These are phyloP conservation scores for Bombyx mandarina DNA, from an alignment of 1,140 invertebrate species.

Conservation along the genomic window DNA sequence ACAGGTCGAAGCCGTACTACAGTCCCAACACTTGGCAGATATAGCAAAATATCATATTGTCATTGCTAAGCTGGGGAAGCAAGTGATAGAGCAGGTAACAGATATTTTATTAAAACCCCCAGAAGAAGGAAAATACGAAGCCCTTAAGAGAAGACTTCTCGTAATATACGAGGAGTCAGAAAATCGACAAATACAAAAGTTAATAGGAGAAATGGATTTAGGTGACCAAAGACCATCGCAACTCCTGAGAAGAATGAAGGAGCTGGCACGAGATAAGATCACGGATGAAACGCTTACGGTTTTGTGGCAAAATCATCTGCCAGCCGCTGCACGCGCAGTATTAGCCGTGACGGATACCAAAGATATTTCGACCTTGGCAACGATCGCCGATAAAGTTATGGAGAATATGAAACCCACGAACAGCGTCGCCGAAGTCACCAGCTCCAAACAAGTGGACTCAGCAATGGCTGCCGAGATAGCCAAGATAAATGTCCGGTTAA, in stretches of 20 bases:
- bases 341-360: too few relatives aligned
- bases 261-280: slow-evolving; percentile 5
- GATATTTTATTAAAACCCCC: slow-evolving; percentile 13
- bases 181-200: slow-evolving; percentile 11
- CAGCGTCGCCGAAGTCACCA: too few relatives aligned
- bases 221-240: slow-evolving; percentile 14
- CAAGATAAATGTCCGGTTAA: too few relatives aligned
- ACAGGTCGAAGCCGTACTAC: slow-evolving; percentile 1
- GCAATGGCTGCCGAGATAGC: too few relatives aligned
- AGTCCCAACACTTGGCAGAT: slow-evolving; percentile 4
- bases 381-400: too few relatives aligned
- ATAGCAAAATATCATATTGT: slow-evolving; percentile 5
- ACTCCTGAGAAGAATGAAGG: slow-evolving; percentile 8
- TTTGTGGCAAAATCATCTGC: too few relatives aligned
- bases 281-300: slow-evolving; percentile 2
- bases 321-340: too few relatives aligned
- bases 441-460: too few relatives aligned
- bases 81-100: slow-evolving; percentile 8
- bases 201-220: slow-evolving; percentile 9
- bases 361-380: too few relatives aligned
- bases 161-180: slow-evolving; percentile 13
- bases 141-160: slow-evolving; percentile 7
- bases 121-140: slow-evolving; percentile 8
- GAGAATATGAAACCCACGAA: too few relatives aligned
- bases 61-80: slow-evolving; percentile 7